A percentile compares a stretch with the other conserved stretches of the same genome.
phyloP scores from a whole-genome alignment of 2,113 vertebrate genomes.

The Empidonax alnorum region DNA sequence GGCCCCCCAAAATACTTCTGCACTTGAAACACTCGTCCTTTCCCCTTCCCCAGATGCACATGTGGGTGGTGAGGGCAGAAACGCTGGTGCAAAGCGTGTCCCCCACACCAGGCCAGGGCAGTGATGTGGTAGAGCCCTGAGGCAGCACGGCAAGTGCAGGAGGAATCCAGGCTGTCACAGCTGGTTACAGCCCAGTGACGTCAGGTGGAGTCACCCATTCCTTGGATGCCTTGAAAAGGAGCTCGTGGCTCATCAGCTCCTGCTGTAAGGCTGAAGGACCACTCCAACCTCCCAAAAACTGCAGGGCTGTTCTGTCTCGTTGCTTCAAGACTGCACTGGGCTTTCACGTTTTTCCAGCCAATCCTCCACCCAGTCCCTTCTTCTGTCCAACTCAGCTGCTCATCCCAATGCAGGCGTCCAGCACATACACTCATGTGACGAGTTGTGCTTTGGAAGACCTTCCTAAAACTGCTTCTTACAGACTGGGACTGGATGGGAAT shows the following conservation, averaged over 20 bases:
- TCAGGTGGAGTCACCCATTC: neutral
- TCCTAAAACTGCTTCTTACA: neutral
- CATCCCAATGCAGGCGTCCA: neutral
- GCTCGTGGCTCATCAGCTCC: neutral
- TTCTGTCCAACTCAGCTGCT: neutral
- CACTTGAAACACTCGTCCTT: neutral
- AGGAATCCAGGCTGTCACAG: conserved; percentile 8
- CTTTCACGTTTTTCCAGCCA: neutral
- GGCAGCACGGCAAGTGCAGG: neutral
- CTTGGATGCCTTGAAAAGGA: neutral
- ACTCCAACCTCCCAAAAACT: neutral
- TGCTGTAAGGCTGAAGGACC: neutral
- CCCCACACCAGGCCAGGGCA: neutral
- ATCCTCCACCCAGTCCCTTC: neutral
- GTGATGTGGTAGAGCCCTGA: neutral
- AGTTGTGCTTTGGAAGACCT: neutral
- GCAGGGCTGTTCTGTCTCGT: neutral
- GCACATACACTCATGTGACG: neutral
- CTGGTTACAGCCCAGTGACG: accelerated
- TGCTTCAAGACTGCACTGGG: neutral
- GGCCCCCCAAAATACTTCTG: neutral
- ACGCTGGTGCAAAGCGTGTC: accelerated
- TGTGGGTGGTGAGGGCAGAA: neutral
- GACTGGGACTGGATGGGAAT: neutral
- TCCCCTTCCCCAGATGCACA: neutral